Conservation (phyloP, 1,140 invertebrate genomes). For the Drosophila jambulina region DNA sequence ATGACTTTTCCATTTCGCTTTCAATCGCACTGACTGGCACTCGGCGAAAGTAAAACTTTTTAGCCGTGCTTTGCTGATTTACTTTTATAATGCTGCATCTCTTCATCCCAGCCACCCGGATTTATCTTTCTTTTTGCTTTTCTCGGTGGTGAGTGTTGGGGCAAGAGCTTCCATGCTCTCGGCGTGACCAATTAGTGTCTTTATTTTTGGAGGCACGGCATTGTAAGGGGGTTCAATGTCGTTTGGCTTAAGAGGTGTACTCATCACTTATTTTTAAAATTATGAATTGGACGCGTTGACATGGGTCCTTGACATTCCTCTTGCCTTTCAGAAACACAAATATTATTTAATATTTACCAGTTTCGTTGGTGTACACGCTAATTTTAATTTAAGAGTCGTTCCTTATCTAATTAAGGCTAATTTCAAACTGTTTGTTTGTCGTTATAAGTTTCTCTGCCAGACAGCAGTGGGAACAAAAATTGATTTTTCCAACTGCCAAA, state of each 20-base stretch:
- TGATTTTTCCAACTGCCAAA: constrained; percentile 43
- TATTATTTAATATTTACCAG: constrained; percentile 22
- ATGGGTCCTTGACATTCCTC: constrained; percentile 31
- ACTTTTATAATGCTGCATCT: constrained; percentile 7
- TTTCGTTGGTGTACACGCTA: constrained; percentile 12
- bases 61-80: constrained; percentile 13
- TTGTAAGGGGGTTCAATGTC: constrained; percentile 72
- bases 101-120: constrained; percentile 4
- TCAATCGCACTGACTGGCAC: constrained; percentile 55
- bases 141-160: constrained; percentile 6
- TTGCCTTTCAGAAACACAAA: neutral
- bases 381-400: constrained; percentile 48
- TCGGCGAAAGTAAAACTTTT: constrained; percentile 58
- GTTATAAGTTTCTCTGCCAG: constrained; percentile 52
- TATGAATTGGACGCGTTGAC: constrained; percentile 21
- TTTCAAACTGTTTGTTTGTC: constrained; percentile 76
- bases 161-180: constrained; percentile 27
- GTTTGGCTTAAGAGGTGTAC: constrained; percentile 49
- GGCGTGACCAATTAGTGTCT: constrained; percentile 46
- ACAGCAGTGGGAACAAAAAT: constrained; percentile 35
- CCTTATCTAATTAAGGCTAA: constrained; percentile 59
- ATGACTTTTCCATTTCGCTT: constrained; percentile 68
- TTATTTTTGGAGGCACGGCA: constrained; percentile 72
- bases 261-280: constrained; percentile 74
- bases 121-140: constrained; percentile 16